phyloP scores from a whole-genome alignment of 2,888 invertebrate species.

The Cartodere bifasciata region DNA sequence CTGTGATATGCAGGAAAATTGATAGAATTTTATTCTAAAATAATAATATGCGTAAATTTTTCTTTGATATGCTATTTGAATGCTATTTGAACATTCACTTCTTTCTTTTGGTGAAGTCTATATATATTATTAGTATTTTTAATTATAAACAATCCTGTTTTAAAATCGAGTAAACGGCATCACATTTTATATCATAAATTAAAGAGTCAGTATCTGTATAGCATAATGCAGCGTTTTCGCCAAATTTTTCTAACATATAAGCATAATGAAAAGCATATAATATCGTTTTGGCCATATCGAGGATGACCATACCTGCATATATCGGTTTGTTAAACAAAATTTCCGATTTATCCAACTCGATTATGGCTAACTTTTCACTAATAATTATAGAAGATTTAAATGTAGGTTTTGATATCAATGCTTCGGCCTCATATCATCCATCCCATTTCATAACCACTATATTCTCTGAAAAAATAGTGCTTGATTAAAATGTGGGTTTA shows the following conservation, averaged over 20 bases:
- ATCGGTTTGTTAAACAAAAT: conserved; percentile 7
- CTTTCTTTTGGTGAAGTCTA: too few species aligned
- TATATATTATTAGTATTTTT: too few species aligned
- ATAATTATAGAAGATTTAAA: not conserved
- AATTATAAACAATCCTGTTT: too few species aligned
- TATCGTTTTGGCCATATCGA: conserved; percentile 6
- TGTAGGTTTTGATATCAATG: conserved; percentile 1
- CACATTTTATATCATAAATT: not conserved
- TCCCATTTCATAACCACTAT: not conserved
- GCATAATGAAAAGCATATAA: conserved; percentile 3
- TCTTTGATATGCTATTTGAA: too few species aligned
- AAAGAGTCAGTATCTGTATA: conserved; percentile 4
- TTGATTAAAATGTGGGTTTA: too few species aligned
- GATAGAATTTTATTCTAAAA: too few species aligned
- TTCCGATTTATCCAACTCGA: conserved; percentile 2
- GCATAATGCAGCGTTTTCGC: not conserved
- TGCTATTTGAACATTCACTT: too few species aligned
- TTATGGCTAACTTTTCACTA: conserved; percentile 1
- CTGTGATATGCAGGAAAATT: too few species aligned
- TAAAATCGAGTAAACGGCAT: too few species aligned
- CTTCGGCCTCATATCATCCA: conserved; percentile 4
- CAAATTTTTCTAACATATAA: conserved; percentile 1
- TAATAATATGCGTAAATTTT: too few species aligned
- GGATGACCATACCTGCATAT: conserved; percentile 6
- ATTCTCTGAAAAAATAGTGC: too few species aligned